These are phyloP conservation scores for Endotricha flammealis DNA, from an alignment of 2,888 invertebrate genomes.

Conservation along the genomic window DNA sequence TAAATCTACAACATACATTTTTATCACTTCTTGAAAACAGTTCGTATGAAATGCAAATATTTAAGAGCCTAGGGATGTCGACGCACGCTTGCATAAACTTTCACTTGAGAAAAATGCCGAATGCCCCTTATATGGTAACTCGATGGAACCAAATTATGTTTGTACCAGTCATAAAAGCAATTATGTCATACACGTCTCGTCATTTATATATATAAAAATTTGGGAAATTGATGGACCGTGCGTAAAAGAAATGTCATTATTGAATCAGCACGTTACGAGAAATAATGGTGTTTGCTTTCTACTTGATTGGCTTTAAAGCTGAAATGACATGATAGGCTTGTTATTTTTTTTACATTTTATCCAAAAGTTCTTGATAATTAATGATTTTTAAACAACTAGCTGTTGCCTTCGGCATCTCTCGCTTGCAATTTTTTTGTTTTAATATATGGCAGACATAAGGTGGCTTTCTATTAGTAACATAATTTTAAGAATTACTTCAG, in stretches of 20 bases:
- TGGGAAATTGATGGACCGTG: conserved; percentile 20
- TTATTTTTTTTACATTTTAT: too few relatives aligned
- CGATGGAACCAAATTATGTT: conserved; percentile 37
- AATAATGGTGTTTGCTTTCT: neutral
- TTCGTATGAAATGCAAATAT: conserved; percentile 57
- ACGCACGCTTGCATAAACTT: conserved; percentile 57
- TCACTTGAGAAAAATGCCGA: conserved; percentile 62
- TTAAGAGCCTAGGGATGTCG: conserved; percentile 55
- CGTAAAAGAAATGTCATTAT: conserved; percentile 17
- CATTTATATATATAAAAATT: conserved; percentile 24
- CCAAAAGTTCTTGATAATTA: too few relatives aligned
- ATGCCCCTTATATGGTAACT: conserved; percentile 59
- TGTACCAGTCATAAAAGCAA: conserved; percentile 24
- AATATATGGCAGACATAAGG: too few relatives aligned
- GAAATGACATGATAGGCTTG: too few relatives aligned
- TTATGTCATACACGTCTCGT: conserved; percentile 30
- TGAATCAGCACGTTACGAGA: conserved; percentile 1
- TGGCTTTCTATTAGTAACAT: too few relatives aligned
- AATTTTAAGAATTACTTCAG: too few relatives aligned
- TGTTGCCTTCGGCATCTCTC: neutral
- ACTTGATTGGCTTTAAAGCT: neutral
- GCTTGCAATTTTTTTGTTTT: too few relatives aligned
- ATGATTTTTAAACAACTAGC: neutral
- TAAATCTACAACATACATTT: too few relatives aligned
- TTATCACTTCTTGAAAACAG: neutral